Conservation (phyloP, 2,888 invertebrate genomes). For the Drosophila percnosoma region DNA sequence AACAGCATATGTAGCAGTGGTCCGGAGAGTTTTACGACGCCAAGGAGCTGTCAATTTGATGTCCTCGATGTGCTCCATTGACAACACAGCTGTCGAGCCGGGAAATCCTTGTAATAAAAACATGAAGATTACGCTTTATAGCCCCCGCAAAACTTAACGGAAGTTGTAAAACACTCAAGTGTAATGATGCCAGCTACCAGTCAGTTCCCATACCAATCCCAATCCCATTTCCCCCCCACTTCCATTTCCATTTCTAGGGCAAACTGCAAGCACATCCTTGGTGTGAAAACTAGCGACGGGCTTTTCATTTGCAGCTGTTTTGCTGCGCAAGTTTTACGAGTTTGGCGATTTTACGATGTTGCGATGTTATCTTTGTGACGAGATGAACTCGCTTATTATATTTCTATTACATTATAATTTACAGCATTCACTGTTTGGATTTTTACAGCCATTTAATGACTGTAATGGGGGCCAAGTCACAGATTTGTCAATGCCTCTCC, state of each 20-base stretch:
- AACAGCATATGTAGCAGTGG: conserved; percentile 57
- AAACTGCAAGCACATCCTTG: conserved; percentile 17
- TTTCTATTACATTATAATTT: conserved; percentile 77
- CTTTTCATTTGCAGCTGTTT: conserved; percentile 50
- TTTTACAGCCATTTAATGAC: conserved; percentile 68
- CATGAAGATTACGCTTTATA: conserved; percentile 80
- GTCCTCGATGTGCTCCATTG: conserved; percentile 69
- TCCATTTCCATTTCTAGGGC: background rate
- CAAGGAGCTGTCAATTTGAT: conserved; percentile 81
- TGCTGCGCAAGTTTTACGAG: conserved; percentile 56
- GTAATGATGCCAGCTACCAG: conserved; percentile 70
- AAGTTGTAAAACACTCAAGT: conserved; percentile 84
- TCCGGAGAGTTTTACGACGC: conserved; percentile 67
- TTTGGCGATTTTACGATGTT: conserved; percentile 58
- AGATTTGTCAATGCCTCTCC: conserved; percentile 64
- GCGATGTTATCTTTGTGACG: conserved; percentile 52
- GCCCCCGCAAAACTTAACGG: conserved; percentile 70
- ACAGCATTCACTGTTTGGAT: conserved; percentile 63
- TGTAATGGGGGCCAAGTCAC: conserved; percentile 35
- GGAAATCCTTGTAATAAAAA: conserved; percentile 68
- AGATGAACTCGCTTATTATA: conserved; percentile 69
- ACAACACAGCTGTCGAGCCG: conserved; percentile 58
- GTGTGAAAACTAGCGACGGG: conserved; percentile 72
- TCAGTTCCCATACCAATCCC: background rate
- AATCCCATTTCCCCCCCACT: background rate